Evolutionary conservation across 2,797 vertebrate genomes (phyloP).

Genomic region (Chiroxiphia lanceolata): DNA sequence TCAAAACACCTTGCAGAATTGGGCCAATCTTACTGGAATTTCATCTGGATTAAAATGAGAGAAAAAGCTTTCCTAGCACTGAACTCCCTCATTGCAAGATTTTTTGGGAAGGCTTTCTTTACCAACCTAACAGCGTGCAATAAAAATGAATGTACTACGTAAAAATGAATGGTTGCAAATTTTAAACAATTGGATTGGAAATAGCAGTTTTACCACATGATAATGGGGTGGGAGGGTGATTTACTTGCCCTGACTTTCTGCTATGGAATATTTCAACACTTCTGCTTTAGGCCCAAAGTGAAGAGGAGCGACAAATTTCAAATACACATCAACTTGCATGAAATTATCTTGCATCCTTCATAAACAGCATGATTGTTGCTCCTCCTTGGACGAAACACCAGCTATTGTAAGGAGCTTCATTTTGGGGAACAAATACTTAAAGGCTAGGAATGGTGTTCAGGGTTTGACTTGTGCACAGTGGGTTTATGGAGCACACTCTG

Average conservation of each 20-base stretch:
- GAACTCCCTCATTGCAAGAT: not conserved
- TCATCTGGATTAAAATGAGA: not conserved
- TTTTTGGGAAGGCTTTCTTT: not conserved
- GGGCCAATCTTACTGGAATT: not conserved
- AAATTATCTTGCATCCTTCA: not conserved
- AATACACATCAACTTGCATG: not conserved
- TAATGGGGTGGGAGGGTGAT: not conserved
- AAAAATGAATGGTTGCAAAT: slow-evolving; percentile 1
- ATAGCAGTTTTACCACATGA: not conserved
- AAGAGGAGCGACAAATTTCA: not conserved
- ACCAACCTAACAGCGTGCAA: not conserved
- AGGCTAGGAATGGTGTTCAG: not conserved
- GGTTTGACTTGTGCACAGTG: not conserved
- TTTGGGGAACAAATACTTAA: not conserved
- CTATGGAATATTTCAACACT: not conserved
- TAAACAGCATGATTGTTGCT: not conserved
- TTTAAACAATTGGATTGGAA: slow-evolving; percentile 4
- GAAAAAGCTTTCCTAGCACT: not conserved
- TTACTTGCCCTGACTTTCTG: not conserved
- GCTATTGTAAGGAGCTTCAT: not conserved
- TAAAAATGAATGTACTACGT: not conserved
- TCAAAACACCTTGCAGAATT: not conserved
- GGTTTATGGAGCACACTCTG: not conserved
- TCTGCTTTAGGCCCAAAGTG: not conserved
- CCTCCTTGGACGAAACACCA: not conserved